phyloP scores from a whole-genome alignment of 1,140 invertebrate genomes.

The Bombus sylvicola region DNA sequence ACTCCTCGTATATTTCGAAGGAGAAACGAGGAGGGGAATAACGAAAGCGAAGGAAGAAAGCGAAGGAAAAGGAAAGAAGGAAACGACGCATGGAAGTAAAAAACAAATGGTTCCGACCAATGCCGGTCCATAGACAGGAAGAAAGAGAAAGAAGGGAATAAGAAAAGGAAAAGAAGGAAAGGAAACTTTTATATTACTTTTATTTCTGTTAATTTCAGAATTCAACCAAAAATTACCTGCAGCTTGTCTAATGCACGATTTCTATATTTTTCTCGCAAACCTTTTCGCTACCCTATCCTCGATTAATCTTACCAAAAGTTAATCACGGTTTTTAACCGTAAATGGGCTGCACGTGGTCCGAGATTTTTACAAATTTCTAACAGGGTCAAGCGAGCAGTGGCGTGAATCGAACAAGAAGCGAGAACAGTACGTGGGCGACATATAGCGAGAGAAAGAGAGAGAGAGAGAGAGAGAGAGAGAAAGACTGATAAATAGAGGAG shows the following conservation, averaged over 20 bases:
- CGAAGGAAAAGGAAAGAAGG: too few species aligned
- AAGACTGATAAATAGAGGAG: neutral
- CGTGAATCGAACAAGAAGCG: constrained; percentile 21
- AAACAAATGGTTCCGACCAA: too few species aligned
- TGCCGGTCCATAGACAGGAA: too few species aligned
- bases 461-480: neutral
- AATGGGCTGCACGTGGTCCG: neutral
- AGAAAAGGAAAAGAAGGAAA: neutral
- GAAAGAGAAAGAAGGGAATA: neutral
- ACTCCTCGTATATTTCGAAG: neutral
- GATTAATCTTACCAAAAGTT: neutral
- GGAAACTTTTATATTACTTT: neutral
- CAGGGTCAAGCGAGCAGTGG: neutral
- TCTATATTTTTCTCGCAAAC: too few species aligned
- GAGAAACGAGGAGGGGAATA: neutral
- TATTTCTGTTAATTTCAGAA: too few species aligned
- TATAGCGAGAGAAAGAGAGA: neutral
- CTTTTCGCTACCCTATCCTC: neutral
- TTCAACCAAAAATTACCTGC: too few species aligned
- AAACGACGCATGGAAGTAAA: too few species aligned
- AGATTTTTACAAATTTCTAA: neutral
- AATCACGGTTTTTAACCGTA: neutral
- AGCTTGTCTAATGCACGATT: too few species aligned
- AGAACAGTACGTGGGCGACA: neutral
- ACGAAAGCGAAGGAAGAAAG: too few species aligned